A percentile compares a stretch with the other conserved stretches of the same genome.
Conservation (phyloP, 2,113 vertebrate species). For the Rhombomys opimus region DNA sequence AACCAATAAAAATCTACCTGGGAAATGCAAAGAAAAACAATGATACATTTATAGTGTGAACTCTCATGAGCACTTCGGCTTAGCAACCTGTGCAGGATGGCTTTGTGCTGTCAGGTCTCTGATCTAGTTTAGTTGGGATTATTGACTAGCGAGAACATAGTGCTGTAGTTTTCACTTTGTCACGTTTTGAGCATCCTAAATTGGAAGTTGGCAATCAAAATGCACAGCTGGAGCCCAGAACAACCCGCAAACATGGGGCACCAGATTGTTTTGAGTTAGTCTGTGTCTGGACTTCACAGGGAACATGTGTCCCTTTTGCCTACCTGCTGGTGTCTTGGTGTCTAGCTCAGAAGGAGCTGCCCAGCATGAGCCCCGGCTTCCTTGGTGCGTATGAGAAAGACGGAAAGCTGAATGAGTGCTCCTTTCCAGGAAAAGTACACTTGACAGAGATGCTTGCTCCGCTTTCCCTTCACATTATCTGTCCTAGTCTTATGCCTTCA, state of each 20-base stretch:
- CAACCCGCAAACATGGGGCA: background rate
- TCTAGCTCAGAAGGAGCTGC: background rate
- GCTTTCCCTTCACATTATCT: background rate
- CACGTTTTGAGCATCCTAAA: slow-evolving; percentile 1
- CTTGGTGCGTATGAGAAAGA: background rate
- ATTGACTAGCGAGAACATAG: slow-evolving; percentile 42
- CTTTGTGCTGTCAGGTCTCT: slow-evolving; percentile 55
- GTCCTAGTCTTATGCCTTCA: background rate
- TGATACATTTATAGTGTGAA: slow-evolving; percentile 64
- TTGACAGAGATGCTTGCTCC: background rate
- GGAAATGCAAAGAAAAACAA: slow-evolving; percentile 57
- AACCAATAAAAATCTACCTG: slow-evolving; percentile 66
- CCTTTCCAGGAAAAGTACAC: background rate
- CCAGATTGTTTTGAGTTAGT: background rate
- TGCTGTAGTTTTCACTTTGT: background rate
- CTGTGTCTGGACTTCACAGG: background rate
- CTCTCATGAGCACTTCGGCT: slow-evolving; percentile 51
- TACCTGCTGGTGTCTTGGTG: background rate
- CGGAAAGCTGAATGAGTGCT: background rate
- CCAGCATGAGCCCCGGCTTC: background rate
- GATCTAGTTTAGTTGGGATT: slow-evolving; percentile 65
- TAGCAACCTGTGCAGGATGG: slow-evolving; percentile 65
- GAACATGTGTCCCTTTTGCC: background rate
- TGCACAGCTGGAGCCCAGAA: slow-evolving; percentile 26
- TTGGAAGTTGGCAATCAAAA: slow-evolving; percentile 42